Evolutionary conservation across 2,113 vertebrate genomes (phyloP).

Genomic region (Carollia perspicillata): DNA sequence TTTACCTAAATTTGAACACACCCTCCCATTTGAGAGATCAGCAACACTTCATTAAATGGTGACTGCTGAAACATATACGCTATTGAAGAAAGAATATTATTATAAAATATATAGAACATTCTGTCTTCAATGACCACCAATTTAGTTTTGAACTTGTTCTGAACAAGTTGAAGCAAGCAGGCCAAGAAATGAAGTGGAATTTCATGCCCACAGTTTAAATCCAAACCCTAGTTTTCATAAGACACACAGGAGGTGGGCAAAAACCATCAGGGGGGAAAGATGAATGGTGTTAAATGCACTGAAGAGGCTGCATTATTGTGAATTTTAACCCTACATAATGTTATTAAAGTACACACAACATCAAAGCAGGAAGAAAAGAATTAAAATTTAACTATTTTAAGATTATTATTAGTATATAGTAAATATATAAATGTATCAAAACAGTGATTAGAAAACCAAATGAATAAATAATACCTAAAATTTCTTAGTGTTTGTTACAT

Average conservation of each 20-base stretch:
- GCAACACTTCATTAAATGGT: neutral
- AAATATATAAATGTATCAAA: neutral
- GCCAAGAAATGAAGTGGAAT: neutral
- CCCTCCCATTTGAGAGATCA: neutral
- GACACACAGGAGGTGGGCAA: neutral
- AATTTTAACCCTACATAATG: neutral
- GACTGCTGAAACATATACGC: neutral
- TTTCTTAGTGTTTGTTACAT: neutral
- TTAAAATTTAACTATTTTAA: slow-evolving; percentile 15
- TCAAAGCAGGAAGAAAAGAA: slow-evolving; percentile 9
- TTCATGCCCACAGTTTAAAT: slow-evolving; percentile 21
- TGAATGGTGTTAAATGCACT: neutral
- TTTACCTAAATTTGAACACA: neutral
- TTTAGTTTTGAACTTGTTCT: slow-evolving; percentile 16
- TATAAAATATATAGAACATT: neutral
- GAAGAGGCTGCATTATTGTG: neutral
- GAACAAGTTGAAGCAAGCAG: neutral
- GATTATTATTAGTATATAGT: neutral
- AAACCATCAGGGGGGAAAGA: neutral
- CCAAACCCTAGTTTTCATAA: slow-evolving; percentile 19
- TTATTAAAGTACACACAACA: neutral
- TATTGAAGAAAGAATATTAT: neutral
- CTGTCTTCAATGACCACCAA: neutral
- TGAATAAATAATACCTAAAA: neutral
- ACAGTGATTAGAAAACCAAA: neutral